phyloP scores from a whole-genome alignment of 2,888 invertebrate species.

The Eurytoma californica region DNA sequence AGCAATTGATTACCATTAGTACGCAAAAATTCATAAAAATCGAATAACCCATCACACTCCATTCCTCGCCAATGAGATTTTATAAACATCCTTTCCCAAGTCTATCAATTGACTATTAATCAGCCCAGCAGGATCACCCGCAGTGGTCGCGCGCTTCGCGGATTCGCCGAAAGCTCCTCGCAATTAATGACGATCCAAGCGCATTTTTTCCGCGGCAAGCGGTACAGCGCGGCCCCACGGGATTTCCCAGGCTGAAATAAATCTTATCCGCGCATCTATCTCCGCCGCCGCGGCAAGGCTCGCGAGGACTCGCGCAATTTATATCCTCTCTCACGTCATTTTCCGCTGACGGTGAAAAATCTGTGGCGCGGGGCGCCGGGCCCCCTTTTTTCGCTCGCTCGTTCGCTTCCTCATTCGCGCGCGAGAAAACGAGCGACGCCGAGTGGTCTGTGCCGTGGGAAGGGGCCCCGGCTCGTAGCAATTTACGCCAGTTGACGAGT shows the following conservation, averaged over 20 bases:
- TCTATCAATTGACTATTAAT: too few relatives aligned
- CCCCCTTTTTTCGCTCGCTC: slow-evolving; percentile 6
- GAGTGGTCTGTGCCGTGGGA: slow-evolving; percentile 36
- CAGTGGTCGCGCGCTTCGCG: too few relatives aligned
- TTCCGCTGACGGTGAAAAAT: slow-evolving; percentile 56
- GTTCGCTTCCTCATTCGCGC: neutral
- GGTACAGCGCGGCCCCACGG: neutral
- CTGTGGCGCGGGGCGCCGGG: slow-evolving; percentile 25
- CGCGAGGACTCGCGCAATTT: slow-evolving; percentile 44
- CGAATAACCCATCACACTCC: too few relatives aligned
- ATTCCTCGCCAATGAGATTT: too few relatives aligned
- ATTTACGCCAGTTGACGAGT: slow-evolving; percentile 39
- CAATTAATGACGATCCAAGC: too few relatives aligned
- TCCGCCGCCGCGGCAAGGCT: neutral
- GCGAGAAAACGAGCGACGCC: slow-evolving; percentile 41
- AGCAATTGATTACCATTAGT: too few relatives aligned
- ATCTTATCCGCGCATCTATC: slow-evolving; percentile 53
- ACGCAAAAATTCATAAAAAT: too few relatives aligned
- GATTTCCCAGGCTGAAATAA: slow-evolving; percentile 53
- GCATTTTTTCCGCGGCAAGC: too few relatives aligned
- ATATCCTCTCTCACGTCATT: slow-evolving; percentile 54
- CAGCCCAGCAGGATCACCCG: too few relatives aligned
- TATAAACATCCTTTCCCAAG: too few relatives aligned
- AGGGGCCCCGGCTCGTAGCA: slow-evolving; percentile 14
- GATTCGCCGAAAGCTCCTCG: too few relatives aligned